Evolutionary conservation across 2,797 vertebrate genomes (phyloP), one percentile per base, ranked within the genome.

Genomic region (Lithobates sylvaticus): DNA sequence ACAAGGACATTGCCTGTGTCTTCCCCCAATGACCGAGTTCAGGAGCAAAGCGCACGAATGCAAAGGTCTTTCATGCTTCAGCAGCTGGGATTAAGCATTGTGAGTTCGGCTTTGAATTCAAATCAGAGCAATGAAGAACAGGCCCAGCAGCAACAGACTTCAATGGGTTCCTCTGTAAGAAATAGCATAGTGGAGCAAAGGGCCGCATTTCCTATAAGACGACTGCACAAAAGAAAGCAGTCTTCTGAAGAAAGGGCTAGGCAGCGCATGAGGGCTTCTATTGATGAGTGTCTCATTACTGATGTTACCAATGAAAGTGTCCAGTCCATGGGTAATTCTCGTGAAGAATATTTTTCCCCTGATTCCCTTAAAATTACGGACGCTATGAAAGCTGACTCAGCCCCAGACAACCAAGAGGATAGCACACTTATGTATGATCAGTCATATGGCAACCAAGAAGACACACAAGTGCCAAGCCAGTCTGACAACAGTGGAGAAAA

Each of bases 41-140:
- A 95, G 80, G 94, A 95, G 86, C 94, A 95, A 85, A 95, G 93
- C 0, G 93, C 94, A 0, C 97, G 97, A 84, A 93, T 99, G 91
- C 98, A 99, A 90, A 96, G 97, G 80, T 98, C 97, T 65, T 99
- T 99, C 87, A 96, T 99, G 93, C 92, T 99, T 74, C 98, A 99
- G 93, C 98, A 99, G 92, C 94, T 99, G 76, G 98, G 98, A 10
- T 93, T 99, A 4, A 99, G 97, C 90, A 93, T 99, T 0, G 98
- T 99, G 86, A 99, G 95, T 93, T 99, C 98, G 0, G 98, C 97
- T 0, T 92, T 99, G 85, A 96, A 93, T 39, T 94, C 96, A 81
- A 93, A 95, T 69, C 97, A 96, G 76, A 93, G 94, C 0, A 70
- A 91, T 0, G 94, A 94, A 16, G 95, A 95, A 6, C 93, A 92